These are phyloP conservation scores for Cetoscarus ocellatus DNA, from an alignment of 2,797 vertebrate genomes.

Conservation along the genomic window DNA sequence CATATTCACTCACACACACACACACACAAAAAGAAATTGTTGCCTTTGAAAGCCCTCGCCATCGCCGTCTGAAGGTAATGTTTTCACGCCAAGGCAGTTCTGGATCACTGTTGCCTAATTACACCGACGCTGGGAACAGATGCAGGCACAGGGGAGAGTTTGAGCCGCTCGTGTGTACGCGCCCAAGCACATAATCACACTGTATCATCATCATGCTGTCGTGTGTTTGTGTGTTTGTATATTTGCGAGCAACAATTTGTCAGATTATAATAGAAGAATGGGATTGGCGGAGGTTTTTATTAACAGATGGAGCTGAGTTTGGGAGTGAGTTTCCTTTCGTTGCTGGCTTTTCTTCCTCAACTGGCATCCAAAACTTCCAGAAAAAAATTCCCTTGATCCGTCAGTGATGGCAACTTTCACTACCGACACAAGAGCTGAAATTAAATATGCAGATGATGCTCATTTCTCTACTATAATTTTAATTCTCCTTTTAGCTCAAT, in stretches of 20 bases:
- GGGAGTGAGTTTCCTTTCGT: conserved; percentile 13
- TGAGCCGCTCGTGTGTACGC: not conserved
- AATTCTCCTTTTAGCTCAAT: conserved; percentile 8
- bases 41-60: conserved; percentile 54
- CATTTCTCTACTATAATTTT: conserved; percentile 19
- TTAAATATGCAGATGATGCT: conserved; percentile 8
- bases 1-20: conserved; percentile 46
- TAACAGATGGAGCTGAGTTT: conserved; percentile 24
- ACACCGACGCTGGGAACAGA: conserved; percentile 47
- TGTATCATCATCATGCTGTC: not conserved
- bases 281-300: conserved; percentile 14
- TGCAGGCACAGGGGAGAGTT: conserved; percentile 9
- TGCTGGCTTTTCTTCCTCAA: conserved; percentile 19
- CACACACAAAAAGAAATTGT: conserved; percentile 41
- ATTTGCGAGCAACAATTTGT: conserved; percentile 29
- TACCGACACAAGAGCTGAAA: not conserved
- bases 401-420: conserved; percentile 3
- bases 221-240: not conserved
- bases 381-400: conserved; percentile 14
- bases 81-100: conserved; percentile 37
- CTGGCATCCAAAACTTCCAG: conserved; percentile 20
- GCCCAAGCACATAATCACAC: conserved; percentile 6
- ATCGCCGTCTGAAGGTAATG: conserved; percentile 51
- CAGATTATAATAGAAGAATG: conserved; percentile 22
- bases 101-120: conserved; percentile 62